Base-by-base conservation (phyloP, 64 coral and sea anemone genomes). In the Hydrozoanthus tunicans region DNA sequence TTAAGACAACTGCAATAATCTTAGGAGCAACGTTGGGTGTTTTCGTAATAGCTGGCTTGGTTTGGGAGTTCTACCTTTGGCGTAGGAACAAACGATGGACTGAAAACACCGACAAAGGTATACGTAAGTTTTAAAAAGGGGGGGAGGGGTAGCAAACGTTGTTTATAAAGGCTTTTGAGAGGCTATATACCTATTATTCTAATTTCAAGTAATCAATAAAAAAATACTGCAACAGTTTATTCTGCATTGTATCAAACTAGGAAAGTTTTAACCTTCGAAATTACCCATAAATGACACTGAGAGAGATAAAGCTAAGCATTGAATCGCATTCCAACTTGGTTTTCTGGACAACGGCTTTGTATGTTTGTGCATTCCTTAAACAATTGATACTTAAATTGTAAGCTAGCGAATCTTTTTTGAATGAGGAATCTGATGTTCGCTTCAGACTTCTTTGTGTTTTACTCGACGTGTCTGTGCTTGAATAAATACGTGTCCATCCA, bases 21-120 rank as follows among this genome's bases (percentile, higher is more conserved):
- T 70, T 88, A 5, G 68, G 55, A 7, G 54, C 68, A 9, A 7
- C 84, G 2, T 24, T 88, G 6, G 84, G 67, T 60, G 68, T 88
- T 1, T 17, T 58, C 56, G 84, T 88, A 6, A 11, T 88, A 56
- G 58, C 74, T 75, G 84, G 84, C 59, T 61, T 88, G 55, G 51
- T 74, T n/a, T 88, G 84, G 84, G 84, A 88, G 10, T 15, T 71
- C 2, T 74, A 88, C 69, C 54, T 27, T 54, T 73, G 69, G 56
- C 23, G 24, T n/a, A 88, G 55, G 55, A 12, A 67, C 4, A 72
- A 23, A 59, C 54, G 84, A 27, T 73, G 84, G 84, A 59, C 55
- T 11, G 61, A 88, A 88, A 59, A 74, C 57, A 24, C 73, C 15
- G 58, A 23, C 83, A 88, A 75, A 12, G 60, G 84, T 88, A 88